Conservation (phyloP, 2,797 vertebrate genomes). For the Benthosema pterotum region DNA sequence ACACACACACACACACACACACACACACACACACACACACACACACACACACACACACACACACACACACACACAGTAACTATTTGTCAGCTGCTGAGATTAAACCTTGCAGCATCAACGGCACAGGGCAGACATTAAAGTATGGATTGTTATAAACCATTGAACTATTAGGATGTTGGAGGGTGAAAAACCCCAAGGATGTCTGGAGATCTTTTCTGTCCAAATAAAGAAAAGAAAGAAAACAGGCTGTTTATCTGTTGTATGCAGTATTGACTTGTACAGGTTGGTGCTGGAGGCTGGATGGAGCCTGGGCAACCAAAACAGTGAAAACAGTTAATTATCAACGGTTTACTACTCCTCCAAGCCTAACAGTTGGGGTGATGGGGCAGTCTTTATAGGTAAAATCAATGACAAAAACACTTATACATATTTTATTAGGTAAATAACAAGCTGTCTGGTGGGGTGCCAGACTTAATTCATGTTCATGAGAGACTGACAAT, state of each 20-base stretch:
- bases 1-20: slow-evolving; percentile 11
- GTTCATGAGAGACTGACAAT: slow-evolving; percentile 61
- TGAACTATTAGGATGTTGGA: slow-evolving; percentile 29
- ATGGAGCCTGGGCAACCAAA: too few species aligned
- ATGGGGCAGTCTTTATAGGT: too few species aligned
- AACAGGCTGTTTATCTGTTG: too few species aligned
- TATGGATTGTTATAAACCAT: slow-evolving; percentile 54
- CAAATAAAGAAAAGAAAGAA: too few species aligned
- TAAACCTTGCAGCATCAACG: slow-evolving; percentile 53
- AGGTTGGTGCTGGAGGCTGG: too few species aligned
- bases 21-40: neutral
- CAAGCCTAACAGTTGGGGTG: too few species aligned
- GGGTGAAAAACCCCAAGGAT: slow-evolving; percentile 41
- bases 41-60: neutral
- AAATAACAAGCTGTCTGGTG: slow-evolving; percentile 37
- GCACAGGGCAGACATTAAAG: slow-evolving; percentile 48
- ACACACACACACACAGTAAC: slow-evolving; percentile 15
- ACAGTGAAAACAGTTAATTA: too few species aligned
- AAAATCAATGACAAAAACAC: too few species aligned
- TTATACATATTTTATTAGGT: neutral
- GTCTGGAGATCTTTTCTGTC: slow-evolving; percentile 34
- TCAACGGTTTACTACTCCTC: too few species aligned
- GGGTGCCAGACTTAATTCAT: slow-evolving; percentile 45
- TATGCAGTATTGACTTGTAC: too few species aligned
- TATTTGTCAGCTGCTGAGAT: slow-evolving; percentile 52